Conservation (phyloP, 2,113 vertebrate genomes). For the Collichthys lucidus region DNA sequence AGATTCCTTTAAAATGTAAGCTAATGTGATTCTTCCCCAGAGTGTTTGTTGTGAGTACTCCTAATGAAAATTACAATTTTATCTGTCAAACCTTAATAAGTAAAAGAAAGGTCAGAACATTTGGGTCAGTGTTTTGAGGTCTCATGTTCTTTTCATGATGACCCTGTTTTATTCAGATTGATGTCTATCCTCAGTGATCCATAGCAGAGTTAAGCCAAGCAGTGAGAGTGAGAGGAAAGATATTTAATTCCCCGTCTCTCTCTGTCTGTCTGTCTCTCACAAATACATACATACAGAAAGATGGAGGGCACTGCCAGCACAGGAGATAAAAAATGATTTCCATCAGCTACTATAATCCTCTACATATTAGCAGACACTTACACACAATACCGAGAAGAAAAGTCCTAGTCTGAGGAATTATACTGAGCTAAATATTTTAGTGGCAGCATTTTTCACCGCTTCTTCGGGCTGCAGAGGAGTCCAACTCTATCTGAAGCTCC, state of each 20-base stretch:
- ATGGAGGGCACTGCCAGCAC: background rate
- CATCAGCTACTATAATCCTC: constrained; percentile 33
- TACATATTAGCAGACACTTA: constrained; percentile 40
- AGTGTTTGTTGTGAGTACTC: background rate
- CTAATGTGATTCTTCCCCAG: background rate
- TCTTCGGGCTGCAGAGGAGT: background rate
- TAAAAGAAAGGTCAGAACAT: constrained; percentile 19
- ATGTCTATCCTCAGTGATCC: constrained; percentile 50
- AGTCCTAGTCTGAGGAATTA: background rate
- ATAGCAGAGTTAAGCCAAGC: constrained; percentile 56
- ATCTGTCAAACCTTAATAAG: background rate
- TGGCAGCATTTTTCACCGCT: background rate
- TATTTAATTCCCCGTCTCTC: constrained; percentile 10
- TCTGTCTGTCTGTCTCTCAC: background rate
- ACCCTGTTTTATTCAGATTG: constrained; percentile 46
- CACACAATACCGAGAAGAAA: background rate
- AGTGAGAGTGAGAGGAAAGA: constrained; percentile 41
- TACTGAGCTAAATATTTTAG: background rate
- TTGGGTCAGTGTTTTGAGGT: constrained; percentile 31
- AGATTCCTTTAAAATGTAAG: constrained; percentile 10
- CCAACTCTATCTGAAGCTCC: background rate
- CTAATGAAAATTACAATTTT: background rate
- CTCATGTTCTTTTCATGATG: constrained; percentile 63
- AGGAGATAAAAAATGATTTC: constrained; percentile 40
- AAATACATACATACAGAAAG: background rate